Conservation (phyloP, 2,888 invertebrate species). For the Leptogaster cylindrica region DNA sequence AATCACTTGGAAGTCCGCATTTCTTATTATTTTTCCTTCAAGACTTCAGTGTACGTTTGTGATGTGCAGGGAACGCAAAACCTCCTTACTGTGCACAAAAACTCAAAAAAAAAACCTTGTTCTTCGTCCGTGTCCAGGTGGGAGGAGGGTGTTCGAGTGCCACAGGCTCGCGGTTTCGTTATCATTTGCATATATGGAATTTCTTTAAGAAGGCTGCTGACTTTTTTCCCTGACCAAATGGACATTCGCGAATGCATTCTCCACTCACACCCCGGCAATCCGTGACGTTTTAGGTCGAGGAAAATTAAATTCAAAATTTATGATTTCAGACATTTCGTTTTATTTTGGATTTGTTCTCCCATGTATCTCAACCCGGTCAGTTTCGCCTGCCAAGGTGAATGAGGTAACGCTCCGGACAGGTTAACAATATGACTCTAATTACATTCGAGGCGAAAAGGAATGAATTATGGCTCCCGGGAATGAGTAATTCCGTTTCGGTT, state of each 20-base stretch:
- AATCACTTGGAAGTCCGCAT: constrained; percentile 58
- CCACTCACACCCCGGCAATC: constrained; percentile 22
- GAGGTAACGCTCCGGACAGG: neutral
- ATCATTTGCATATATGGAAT: constrained; percentile 38
- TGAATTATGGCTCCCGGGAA: constrained; percentile 6
- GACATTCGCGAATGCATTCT: constrained; percentile 25
- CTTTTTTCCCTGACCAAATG: constrained; percentile 15
- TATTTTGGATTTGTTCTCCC: constrained; percentile 24
- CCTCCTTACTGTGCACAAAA: constrained; percentile 24
- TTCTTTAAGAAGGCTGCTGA: constrained; percentile 13
- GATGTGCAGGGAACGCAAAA: constrained; percentile 32
- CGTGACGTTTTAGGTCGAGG: constrained; percentile 27
- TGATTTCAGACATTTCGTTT: constrained; percentile 29
- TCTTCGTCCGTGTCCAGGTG: neutral
- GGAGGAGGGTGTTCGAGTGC: constrained; percentile 29
- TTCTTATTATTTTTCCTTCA: constrained; percentile 45
- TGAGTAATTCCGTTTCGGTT: constrained; percentile 27
- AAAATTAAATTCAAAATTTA: constrained; percentile 41
- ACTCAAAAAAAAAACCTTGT: constrained; percentile 22
- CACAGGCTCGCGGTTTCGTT: constrained; percentile 11
- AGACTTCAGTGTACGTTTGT: constrained; percentile 18
- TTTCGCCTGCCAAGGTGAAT: constrained; percentile 1
- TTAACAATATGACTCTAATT: constrained; percentile 41
- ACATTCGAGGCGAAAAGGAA: constrained; percentile 27
- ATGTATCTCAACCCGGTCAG: neutral